Evolutionary conservation across 2,113 vertebrate genomes (phyloP), one percentile per base, ranked within the genome.

Genomic region (Ardeotis arabs): DNA sequence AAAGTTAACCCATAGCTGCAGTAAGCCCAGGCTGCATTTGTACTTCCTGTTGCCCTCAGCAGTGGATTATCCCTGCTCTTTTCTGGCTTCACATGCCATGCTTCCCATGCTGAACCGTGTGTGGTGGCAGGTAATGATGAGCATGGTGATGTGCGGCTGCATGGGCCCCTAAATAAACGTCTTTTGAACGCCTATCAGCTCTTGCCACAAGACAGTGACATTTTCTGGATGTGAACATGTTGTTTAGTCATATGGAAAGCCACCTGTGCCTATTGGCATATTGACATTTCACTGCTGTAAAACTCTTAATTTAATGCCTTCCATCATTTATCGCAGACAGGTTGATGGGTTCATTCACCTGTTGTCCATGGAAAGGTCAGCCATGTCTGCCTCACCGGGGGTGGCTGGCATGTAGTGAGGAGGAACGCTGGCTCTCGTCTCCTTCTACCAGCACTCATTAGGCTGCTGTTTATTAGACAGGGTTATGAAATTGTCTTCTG

Each of bases 341-440:
- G 53, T 8, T 20, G 39, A 56, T 84, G 69, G 24, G 14, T 58
- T 77, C 3, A 2, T 41, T 58, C 5, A 6, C 50, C 60, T 6
- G 3, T 9, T 58, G 59, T 25, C 60, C 37, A 8, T 0, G 0
- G 64, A 45, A 89, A 82, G 62, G 44, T 64, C 37, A 50, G 31
- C 35, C 0, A 0, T 1, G 0, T 22, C 41, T 90, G 52, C 44
- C 53, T 53, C 0, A 0, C 62, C 0, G 0, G 52, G 58, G 41
- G 18, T 31, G n/a, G 73, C 35, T 70, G 56, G 13, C 1, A 2
- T 12, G 37, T 37, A 63, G 35, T 2, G 1, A 35, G 68, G 49
- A 39, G 62, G 7, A 49, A 7, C 1, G 1, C 67, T 84, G 63
- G 50, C 31, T 66, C 60, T 68, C 0, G 0, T 45, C 53, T 49